phyloP scores from a whole-genome alignment of 1,140 invertebrate genomes.

The Medauroidea extradentata region DNA sequence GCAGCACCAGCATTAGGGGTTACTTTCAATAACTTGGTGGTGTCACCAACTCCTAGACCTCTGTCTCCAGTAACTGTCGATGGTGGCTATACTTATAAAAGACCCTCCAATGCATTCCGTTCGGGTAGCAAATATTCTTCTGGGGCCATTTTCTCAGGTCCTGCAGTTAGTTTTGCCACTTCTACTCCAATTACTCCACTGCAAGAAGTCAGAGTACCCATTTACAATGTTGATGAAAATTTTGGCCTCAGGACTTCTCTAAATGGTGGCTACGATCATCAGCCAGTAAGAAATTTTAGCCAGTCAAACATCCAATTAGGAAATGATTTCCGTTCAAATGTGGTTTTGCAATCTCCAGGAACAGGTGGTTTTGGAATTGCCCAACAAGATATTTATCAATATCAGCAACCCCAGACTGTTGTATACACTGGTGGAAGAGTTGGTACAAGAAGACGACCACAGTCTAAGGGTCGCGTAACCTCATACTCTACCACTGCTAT shows the following conservation, averaged over 20 bases:
- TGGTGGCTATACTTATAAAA: background rate
- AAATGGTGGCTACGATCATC: background rate
- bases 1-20: conserved; percentile 3
- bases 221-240: background rate
- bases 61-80: conserved; percentile 6
- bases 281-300: too few relatives aligned
- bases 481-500: too few relatives aligned
- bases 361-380: too few relatives aligned
- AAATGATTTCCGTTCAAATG: too few relatives aligned
- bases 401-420: too few relatives aligned
- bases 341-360: too few relatives aligned
- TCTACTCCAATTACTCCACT: too few relatives aligned
- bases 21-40: background rate
- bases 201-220: background rate
- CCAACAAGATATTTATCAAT: too few relatives aligned
- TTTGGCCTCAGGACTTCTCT: background rate
- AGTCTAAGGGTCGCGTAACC: too few relatives aligned
- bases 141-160: conserved; percentile 3
- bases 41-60: conserved; percentile 6
- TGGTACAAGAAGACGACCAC: too few relatives aligned
- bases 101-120: background rate
- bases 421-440: too few relatives aligned
- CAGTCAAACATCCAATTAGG: too few relatives aligned
- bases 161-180: background rate
- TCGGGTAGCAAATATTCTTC: conserved; percentile 4